These are phyloP conservation scores for Propithecus perrieri DNA, from an alignment of 2,797 vertebrate genomes.

Conservation along the genomic window DNA sequence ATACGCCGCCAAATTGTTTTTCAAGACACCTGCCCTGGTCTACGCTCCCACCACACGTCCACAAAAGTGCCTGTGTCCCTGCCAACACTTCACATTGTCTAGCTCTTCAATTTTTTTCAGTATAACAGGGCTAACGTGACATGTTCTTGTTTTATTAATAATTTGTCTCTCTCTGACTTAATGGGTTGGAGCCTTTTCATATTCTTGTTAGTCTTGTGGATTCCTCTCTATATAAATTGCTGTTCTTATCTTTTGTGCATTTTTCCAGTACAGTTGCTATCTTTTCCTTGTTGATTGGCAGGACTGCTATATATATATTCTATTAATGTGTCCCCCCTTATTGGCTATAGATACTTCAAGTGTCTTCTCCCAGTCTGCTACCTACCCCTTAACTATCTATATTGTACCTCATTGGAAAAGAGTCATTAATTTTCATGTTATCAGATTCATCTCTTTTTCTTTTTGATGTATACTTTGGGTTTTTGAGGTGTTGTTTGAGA, in stretches of 20 bases:
- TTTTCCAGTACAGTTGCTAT: background rate
- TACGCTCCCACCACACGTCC: fast-evolving
- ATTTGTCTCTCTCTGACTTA: background rate
- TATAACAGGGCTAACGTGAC: background rate
- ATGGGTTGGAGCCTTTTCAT: background rate
- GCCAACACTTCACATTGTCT: background rate
- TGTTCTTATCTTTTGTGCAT: background rate
- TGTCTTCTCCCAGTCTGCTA: background rate
- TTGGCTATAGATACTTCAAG: background rate
- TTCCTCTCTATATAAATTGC: background rate
- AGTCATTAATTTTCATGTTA: background rate
- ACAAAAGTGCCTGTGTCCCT: fast-evolving
- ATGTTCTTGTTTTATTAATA: background rate
- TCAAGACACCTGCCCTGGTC: no score
- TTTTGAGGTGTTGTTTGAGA: background rate
- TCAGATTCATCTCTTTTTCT: background rate
- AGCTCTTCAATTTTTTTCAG: background rate
- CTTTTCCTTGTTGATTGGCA: background rate
- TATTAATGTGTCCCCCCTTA: background rate
- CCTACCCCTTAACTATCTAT: background rate
- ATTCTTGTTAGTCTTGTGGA: background rate
- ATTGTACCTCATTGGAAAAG: background rate
- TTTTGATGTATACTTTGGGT: background rate
- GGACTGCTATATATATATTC: background rate
- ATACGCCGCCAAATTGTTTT: background rate